phyloP scores from a whole-genome alignment of 2,888 invertebrate genomes.

The Strigamia crassipes region DNA sequence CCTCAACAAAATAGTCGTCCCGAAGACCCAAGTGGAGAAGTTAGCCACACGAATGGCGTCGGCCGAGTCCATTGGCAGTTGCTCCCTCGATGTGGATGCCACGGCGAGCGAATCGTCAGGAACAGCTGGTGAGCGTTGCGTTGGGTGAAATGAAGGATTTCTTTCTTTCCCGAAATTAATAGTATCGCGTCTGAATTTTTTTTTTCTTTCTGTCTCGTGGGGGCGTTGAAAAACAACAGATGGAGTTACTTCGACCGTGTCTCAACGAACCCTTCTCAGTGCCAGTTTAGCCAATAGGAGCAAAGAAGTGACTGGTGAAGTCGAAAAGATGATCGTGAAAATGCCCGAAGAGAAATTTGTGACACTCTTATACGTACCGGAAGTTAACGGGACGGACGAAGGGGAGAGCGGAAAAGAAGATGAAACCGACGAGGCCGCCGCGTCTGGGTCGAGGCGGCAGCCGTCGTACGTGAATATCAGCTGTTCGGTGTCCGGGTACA shows the following conservation, averaged over 20 bases:
- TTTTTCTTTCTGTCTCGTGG: neutral
- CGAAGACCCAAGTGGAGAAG: conserved; percentile 51
- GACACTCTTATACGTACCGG: conserved; percentile 18
- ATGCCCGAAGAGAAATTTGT: conserved; percentile 29
- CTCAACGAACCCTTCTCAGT: conserved; percentile 49
- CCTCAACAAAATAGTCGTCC: conserved; percentile 51
- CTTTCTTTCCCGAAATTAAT: neutral
- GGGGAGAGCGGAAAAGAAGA: neutral
- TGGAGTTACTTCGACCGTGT: conserved; percentile 48
- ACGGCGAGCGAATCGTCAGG: conserved; percentile 53
- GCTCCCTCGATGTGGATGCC: conserved; percentile 82
- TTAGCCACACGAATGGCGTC: conserved; percentile 60
- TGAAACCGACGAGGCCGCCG: neutral
- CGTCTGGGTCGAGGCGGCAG: conserved; percentile 56
- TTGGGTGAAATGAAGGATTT: neutral
- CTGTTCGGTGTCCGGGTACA: conserved; percentile 88
- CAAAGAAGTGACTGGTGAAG: neutral
- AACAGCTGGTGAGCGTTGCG: conserved; percentile 32
- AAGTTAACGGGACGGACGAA: neutral
- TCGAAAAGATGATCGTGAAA: neutral
- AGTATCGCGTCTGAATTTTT: neutral
- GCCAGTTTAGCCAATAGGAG: conserved; percentile 46
- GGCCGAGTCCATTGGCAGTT: conserved; percentile 83
- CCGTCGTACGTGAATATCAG: conserved; percentile 88
- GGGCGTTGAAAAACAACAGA: conserved; percentile 43